A percentile compares a stretch with the other conserved stretches of the same genome.
These are phyloP conservation scores for Stichopus chloronotus DNA, from an alignment of 35 echinoderm and acorn worm species.

Conservation along the genomic window DNA sequence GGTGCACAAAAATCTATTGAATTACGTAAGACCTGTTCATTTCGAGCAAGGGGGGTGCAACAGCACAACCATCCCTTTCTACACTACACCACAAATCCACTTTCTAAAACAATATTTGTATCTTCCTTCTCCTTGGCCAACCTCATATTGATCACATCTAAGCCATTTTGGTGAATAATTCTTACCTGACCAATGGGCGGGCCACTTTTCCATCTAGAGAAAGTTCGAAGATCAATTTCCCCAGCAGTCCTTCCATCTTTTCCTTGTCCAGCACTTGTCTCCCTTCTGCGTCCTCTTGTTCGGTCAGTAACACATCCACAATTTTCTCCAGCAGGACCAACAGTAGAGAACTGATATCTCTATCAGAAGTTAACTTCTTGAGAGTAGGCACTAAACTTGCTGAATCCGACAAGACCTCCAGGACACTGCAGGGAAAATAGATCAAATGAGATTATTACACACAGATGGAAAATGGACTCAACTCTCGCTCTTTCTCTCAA, in stretches of 20 bases:
- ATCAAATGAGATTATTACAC: no score
- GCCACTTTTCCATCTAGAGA: neutral
- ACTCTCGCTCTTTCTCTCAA: no score
- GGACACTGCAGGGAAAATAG: neutral
- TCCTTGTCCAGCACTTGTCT: neutral
- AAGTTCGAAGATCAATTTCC: neutral
- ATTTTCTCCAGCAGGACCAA: neutral
- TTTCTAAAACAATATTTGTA: no score
- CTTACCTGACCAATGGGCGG: neutral
- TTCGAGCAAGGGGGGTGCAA: no score
- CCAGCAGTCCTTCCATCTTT: conserved; percentile 21
- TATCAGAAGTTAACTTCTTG: neutral
- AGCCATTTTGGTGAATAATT: neutral
- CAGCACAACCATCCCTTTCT: no score
- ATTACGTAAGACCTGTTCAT: no score
- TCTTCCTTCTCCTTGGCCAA: neutral
- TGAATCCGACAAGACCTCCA: neutral
- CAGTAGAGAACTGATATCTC: conserved; percentile 14
- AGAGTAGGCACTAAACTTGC: conserved; percentile 11
- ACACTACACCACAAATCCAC: no score
- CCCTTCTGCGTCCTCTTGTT: neutral
- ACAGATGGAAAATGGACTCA: no score
- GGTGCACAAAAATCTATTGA: no score
- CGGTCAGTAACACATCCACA: neutral
- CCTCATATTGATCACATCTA: neutral